Conservation (phyloP, 2,888 invertebrate genomes). For the Pharmacophagus antenor region DNA sequence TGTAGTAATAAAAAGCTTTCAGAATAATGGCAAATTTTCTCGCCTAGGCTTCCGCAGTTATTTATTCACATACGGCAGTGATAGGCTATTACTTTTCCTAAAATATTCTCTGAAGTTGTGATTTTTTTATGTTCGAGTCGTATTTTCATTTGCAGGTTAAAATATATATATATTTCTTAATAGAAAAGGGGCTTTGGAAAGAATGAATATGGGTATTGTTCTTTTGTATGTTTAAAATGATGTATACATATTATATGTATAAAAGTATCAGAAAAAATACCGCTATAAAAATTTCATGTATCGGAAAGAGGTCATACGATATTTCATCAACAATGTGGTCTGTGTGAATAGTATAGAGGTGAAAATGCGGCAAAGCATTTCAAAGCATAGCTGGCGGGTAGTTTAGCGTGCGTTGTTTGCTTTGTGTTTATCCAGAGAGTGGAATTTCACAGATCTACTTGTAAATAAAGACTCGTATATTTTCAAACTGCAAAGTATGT, state of each 20-base stretch:
- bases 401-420: conserved; percentile 19
- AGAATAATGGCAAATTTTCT: no score
- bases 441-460: conserved; percentile 8
- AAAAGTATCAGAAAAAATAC: neutral
- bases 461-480: conserved; percentile 12
- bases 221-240: no score
- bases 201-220: no score
- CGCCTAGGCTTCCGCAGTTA: neutral
- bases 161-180: neutral
- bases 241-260: neutral
- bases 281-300: conserved; percentile 7
- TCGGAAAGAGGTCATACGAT: conserved; percentile 10
- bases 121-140: neutral
- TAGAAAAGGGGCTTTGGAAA: no score
- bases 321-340: conserved; percentile 6
- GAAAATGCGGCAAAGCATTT: conserved; percentile 17
- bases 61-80: neutral
- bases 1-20: neutral
- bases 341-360: conserved; percentile 11
- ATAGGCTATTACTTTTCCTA: neutral
- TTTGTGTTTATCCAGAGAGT: conserved; percentile 12
- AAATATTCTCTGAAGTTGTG: neutral
- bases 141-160: neutral
- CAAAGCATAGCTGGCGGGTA: conserved; percentile 21
- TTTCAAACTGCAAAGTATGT: conserved; percentile 1